Evolutionary conservation across 2,797 vertebrate species (phyloP), one percentile per base, ranked within the genome.

Genomic region (Ctenopoma kingsleyae): DNA sequence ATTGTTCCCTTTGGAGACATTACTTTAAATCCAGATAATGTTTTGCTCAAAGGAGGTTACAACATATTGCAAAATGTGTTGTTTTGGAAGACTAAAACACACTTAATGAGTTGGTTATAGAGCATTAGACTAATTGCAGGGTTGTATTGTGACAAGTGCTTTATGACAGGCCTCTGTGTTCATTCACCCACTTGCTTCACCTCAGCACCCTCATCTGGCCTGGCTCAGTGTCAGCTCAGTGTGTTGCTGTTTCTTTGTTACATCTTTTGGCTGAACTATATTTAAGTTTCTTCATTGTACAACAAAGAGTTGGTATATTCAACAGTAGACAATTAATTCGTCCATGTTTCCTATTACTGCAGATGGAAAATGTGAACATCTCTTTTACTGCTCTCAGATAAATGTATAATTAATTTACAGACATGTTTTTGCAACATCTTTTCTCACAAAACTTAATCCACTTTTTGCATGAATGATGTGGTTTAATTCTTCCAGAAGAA

Each of bases 171-270:
- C 54, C 48, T 52, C 12, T 52, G 27, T 56, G 27, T 25, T 60
- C 30, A 27, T 35, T 60, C 30, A 27, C 47, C 69, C 48, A 67
- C 68, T 75, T 52, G 61, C 76, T 80, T 77, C 76, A 75, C 80
- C 77, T 85, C 77, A 85, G 84, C 82, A 69, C 80, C 82, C 75
- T 81, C 80, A 17, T 85, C 83, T 86, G 85, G 76, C 64, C 76
- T 74, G 54, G 60, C 66, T 83, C 62, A 67, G 65, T 0, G 47
- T 81, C 52, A 48, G 54, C 76, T 83, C 27, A 11, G 1, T 46
- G 35, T 52, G 49, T 6, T 38, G 25, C 44, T 47, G 19, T 48
- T 62, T 25, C 38, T 48, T 30, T 55, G 3, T 52, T 32, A 8
- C 3, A 36, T 57, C 32, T 48, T 56, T 38, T 19, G 15, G 49